These are phyloP conservation scores for Calliphora vicina DNA, from an alignment of 1,140 invertebrate species.

Conservation along the genomic window DNA sequence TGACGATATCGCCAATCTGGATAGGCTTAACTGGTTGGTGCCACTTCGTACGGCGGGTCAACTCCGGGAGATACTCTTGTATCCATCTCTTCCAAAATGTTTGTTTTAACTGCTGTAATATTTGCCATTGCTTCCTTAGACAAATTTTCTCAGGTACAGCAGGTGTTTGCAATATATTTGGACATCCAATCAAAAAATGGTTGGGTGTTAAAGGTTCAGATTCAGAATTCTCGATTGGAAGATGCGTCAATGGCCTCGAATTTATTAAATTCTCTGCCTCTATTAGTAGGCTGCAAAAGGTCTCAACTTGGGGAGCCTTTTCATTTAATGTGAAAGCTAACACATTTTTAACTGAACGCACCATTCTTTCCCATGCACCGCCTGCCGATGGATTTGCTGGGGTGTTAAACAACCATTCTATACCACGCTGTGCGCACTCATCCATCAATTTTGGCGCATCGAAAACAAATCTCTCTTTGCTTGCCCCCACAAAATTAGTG, in stretches of 20 bases:
- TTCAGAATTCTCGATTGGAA: slow-evolving; percentile 47
- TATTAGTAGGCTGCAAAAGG: slow-evolving; percentile 28
- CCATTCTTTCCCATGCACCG: slow-evolving; percentile 61
- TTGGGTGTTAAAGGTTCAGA: slow-evolving; percentile 49
- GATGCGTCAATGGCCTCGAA: slow-evolving; percentile 44
- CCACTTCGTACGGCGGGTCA: slow-evolving; percentile 34
- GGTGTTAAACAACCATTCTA: too few species aligned
- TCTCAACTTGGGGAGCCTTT: slow-evolving; percentile 30
- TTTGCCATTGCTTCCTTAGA: slow-evolving; percentile 36
- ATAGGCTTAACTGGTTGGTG: background rate
- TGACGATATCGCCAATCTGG: background rate
- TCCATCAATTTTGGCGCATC: slow-evolving; percentile 2
- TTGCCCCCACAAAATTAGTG: slow-evolving; percentile 38
- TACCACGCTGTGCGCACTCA: background rate
- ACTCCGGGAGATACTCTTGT: slow-evolving; percentile 42
- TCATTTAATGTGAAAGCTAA: slow-evolving; percentile 41
- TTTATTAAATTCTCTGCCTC: slow-evolving; percentile 44
- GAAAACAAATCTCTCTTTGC: background rate
- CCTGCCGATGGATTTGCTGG: too few species aligned
- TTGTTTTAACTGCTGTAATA: slow-evolving; percentile 43
- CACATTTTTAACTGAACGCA: slow-evolving; percentile 56
- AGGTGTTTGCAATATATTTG: slow-evolving; percentile 39
- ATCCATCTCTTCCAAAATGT: slow-evolving; percentile 41
- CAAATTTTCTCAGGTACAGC: slow-evolving; percentile 13
- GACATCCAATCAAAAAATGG: slow-evolving; percentile 51